Conservation (phyloP, 2,113 vertebrate genomes). For the Cromileptes altivelis region DNA sequence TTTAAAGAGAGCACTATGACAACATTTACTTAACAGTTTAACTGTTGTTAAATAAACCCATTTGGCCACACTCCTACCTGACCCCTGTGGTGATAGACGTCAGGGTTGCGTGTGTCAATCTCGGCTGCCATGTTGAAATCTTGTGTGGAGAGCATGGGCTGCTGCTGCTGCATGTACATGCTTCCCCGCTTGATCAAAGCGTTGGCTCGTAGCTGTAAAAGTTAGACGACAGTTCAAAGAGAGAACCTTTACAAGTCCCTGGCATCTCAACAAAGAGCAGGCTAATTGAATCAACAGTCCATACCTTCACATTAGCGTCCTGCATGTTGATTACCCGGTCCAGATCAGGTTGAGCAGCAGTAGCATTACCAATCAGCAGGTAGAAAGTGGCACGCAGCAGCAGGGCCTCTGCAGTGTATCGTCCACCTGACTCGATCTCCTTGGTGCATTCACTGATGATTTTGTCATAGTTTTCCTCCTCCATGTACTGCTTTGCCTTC, state of each 20-base stretch:
- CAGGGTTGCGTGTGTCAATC: constrained; percentile 94
- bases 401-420: constrained; percentile 94
- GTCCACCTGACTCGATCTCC: constrained; percentile 94
- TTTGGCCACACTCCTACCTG: constrained; percentile 83
- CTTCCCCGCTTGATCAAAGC: constrained; percentile 98
- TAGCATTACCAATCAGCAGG: constrained; percentile 96
- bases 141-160: constrained; percentile 92
- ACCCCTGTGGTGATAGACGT: constrained; percentile 97
- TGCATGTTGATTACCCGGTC: constrained; percentile 96
- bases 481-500: constrained; percentile 99
- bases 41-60: background rate
- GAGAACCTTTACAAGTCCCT: background rate
- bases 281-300: background rate
- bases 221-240: background rate
- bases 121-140: constrained; percentile 98
- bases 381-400: constrained; percentile 97
- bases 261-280: background rate
- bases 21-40: background rate
- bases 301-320: constrained; percentile 95
- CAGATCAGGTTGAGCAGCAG: constrained; percentile 94
- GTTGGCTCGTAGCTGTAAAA: constrained; percentile 90
- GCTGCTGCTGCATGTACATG: constrained; percentile 99
- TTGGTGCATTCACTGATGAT: constrained; percentile 99
- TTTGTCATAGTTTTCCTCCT: constrained; percentile 99
- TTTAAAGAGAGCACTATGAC: background rate